These are phyloP conservation scores for Aegotheles bennettii DNA, from an alignment of 2,113 vertebrate species.

Conservation along the genomic window DNA sequence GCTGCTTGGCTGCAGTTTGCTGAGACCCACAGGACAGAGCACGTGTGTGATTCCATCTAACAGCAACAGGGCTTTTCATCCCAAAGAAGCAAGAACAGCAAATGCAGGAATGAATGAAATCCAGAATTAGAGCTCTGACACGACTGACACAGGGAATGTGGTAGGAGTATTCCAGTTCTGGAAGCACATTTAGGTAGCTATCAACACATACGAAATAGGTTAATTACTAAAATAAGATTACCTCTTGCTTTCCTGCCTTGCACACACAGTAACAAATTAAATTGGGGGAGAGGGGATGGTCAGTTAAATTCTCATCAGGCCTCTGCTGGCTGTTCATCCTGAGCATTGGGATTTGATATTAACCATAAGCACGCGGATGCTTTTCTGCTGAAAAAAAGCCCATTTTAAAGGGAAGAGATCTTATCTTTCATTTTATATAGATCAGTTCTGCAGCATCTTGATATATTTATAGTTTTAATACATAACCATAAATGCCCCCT, in stretches of 20 bases:
- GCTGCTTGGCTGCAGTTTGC: background rate
- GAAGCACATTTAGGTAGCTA: background rate
- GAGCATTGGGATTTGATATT: background rate
- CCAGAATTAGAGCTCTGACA: background rate
- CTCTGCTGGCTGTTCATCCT: background rate
- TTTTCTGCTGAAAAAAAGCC: constrained; percentile 19
- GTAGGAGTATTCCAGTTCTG: background rate
- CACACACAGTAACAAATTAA: background rate
- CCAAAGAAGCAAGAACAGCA: background rate
- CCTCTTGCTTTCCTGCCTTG: background rate
- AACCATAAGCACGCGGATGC: background rate
- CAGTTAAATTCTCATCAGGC: background rate
- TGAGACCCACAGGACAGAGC: background rate
- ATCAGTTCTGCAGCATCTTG: constrained; percentile 48
- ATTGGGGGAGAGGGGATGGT: background rate
- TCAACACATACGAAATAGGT: background rate
- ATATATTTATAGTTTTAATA: constrained; percentile 80
- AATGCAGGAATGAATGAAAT: rapidly evolving
- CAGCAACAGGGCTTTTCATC: background rate
- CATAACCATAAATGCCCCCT: constrained; percentile 74
- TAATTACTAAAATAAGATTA: background rate
- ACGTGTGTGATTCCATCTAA: rapidly evolving
- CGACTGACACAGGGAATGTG: background rate
- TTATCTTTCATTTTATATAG: constrained; percentile 64
- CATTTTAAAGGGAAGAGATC: constrained; percentile 34